Percentiles rank a stretch among this genome's conserved stretches.
phyloP scores from a whole-genome alignment of 1,140 invertebrate species.

The Dreissena polymorpha region DNA sequence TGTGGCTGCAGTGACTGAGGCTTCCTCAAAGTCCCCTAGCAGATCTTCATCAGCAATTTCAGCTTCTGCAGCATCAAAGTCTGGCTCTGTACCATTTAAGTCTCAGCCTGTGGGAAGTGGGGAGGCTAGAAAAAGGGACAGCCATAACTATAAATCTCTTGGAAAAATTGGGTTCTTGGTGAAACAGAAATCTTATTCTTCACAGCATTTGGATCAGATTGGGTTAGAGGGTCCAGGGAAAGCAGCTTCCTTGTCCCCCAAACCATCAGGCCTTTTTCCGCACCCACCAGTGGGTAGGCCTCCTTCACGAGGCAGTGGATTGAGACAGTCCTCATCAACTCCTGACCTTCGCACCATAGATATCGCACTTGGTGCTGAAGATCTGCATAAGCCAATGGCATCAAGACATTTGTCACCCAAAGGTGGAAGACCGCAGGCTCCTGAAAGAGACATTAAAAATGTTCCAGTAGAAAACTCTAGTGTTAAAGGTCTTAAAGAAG shows the following conservation, averaged over 20 bases:
- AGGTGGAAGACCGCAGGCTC: constrained; percentile 47
- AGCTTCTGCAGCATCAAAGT: constrained; percentile 9
- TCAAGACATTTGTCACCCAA: constrained; percentile 38
- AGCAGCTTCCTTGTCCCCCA: constrained; percentile 36
- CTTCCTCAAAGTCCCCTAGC: constrained; percentile 12
- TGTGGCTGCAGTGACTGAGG: neutral
- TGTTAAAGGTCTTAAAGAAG: constrained; percentile 2
- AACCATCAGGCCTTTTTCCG: constrained; percentile 32
- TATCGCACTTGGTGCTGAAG: constrained; percentile 16
- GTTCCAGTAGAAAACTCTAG: neutral
- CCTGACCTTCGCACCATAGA: constrained; percentile 54
- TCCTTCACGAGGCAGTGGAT: constrained; percentile 27
- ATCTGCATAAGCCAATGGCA: constrained; percentile 28
- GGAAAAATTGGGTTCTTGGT: constrained; percentile 43
- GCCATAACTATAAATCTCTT: constrained; percentile 46
- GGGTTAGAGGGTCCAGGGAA: neutral
- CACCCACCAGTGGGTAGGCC: constrained; percentile 50
- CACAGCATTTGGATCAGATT: constrained; percentile 46
- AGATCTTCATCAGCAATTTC: constrained; percentile 17
- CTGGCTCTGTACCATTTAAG: constrained; percentile 15
- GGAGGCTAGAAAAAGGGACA: constrained; percentile 21
- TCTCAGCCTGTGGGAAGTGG: constrained; percentile 28
- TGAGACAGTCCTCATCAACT: constrained; percentile 49
- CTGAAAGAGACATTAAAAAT: neutral
- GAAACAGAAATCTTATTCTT: constrained; percentile 49